Evolutionary conservation across 2,888 invertebrate species (phyloP), one percentile per base, ranked within the genome.

Genomic region (Temnothorax rugatulus): DNA sequence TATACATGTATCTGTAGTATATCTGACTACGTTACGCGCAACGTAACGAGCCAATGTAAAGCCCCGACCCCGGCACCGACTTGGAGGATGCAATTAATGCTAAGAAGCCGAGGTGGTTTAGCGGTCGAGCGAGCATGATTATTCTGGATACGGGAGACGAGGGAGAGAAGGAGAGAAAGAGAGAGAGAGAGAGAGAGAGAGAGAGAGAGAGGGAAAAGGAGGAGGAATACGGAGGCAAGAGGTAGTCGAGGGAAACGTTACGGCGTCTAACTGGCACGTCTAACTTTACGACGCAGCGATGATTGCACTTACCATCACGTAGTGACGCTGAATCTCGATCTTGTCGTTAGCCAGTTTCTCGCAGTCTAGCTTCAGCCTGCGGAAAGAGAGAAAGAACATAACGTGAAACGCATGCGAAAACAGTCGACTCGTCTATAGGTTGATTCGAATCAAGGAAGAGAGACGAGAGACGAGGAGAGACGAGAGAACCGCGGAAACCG

Each of bases 261-360:
- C 47, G 64, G 18, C 76, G 71, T 81, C 84, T 87, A 86, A 86
- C 84, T 86, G 86, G 86, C 84, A 86, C 79, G 44, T 71, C 83
- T 87, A 84, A 82, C 85, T 86, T 88, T 87, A 87, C 87, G 76
- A 83, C 88, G 83, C 79, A 83, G 54, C 68, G 68, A 84, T 86
- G 82, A 87, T 91, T 89, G 88, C 71, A 79, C 97, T 97, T 95
- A 98, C 98, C 98, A 98, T 98, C 91, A 98, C 97, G 96, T 98
- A 98, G 96, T 98, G 98, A 95, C 98, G 96, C 95, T 98, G 98
- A 96, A 98, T 97, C 96, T 98, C 98, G 93, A 98, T 98, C 96
- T 98, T 98, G 96, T 98, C 98, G 95, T 97, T 97, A 93, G 97
- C 97, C 95, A 98, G 95, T 95, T 98, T 98, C 95, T 98, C 98